phyloP scores from a whole-genome alignment of 2,888 invertebrate genomes.

The Cremastinae sp. region DNA sequence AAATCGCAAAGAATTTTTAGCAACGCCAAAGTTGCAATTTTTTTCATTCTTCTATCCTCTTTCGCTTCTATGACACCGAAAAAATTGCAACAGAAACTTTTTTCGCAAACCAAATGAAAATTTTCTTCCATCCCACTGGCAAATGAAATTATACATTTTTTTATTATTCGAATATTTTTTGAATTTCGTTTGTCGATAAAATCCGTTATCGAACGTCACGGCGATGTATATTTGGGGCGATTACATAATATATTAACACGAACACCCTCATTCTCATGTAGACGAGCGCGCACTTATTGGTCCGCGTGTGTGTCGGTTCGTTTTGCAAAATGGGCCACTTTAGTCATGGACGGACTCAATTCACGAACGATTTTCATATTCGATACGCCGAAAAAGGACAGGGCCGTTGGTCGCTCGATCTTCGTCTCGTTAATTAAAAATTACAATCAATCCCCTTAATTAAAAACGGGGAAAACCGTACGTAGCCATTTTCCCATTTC shows the following conservation, averaged over 20 bases:
- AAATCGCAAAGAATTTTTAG: conserved; percentile 29
- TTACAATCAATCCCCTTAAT: conserved; percentile 60
- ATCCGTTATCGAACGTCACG: conserved; percentile 6
- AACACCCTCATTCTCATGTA: too few relatives aligned
- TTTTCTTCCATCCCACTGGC: too few relatives aligned
- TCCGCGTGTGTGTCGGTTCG: background rate
- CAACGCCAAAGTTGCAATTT: background rate
- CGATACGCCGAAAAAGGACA: conserved; percentile 36
- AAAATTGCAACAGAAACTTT: conserved; percentile 14
- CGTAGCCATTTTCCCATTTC: conserved; percentile 48
- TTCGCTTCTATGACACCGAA: background rate
- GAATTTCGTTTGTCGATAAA: background rate
- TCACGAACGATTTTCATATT: conserved; percentile 46
- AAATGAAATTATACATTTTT: too few relatives aligned
- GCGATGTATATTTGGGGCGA: conserved; percentile 4
- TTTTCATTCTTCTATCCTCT: background rate
- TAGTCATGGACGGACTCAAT: conserved; percentile 30
- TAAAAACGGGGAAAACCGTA: conserved; percentile 58
- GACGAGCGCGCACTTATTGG: background rate
- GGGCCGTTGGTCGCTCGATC: conserved; percentile 37
- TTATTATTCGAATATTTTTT: conserved; percentile 14
- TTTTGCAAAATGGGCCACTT: conserved; percentile 26
- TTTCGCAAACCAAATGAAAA: conserved; percentile 1
- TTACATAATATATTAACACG: background rate
- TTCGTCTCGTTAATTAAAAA: conserved; percentile 60